phyloP scores from a whole-genome alignment of 2,113 vertebrate species.

The Atlantisia rogersi region DNA sequence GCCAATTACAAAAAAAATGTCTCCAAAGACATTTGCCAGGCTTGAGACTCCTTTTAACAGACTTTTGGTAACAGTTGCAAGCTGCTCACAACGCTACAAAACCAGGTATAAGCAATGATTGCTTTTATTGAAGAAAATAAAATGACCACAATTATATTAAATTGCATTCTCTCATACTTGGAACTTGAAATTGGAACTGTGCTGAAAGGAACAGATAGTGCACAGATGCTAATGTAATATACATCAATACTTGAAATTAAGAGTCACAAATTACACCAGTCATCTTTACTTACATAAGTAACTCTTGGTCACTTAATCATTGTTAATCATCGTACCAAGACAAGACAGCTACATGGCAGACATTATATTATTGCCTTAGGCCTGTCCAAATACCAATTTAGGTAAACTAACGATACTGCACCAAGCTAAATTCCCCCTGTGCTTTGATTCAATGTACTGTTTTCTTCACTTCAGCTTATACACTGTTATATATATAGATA shows the following conservation, averaged over 20 bases:
- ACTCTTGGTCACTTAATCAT: background rate
- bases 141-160: conserved; percentile 37
- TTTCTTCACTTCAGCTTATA: background rate
- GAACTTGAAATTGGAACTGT: conserved; percentile 26
- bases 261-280: background rate
- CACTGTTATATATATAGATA: background rate
- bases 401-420: background rate
- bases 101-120: background rate
- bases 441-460: background rate
- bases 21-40: background rate
- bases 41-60: conserved; percentile 30
- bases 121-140: conserved; percentile 55
- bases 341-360: background rate
- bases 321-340: background rate
- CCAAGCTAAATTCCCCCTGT: background rate
- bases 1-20: background rate
- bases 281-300: background rate
- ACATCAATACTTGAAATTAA: conserved; percentile 24
- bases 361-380: background rate
- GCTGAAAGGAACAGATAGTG: background rate
- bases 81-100: background rate
- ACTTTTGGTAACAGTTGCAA: background rate
- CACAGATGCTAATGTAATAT: background rate
- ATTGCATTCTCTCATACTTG: conserved; percentile 10
- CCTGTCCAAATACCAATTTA: background rate